Conservation (phyloP, 2,113 vertebrate genomes). For the Hiodon tergisus region DNA sequence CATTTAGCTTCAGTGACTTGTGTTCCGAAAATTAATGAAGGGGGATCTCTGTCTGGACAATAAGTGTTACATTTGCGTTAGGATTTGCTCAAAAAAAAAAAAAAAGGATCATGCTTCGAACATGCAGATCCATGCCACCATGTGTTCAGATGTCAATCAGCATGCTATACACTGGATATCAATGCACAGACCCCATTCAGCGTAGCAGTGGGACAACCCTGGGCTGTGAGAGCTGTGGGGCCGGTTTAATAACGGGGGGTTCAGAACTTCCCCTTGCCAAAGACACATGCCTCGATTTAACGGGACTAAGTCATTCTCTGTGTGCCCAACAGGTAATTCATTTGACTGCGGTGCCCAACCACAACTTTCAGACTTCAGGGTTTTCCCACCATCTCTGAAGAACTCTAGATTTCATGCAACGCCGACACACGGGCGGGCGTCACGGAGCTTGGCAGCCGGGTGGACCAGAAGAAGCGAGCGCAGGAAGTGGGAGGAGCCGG, state of each 20-base stretch:
- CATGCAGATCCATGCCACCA: slow-evolving; percentile 16
- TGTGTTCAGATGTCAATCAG: not conserved
- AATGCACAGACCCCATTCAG: not conserved
- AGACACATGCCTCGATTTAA: not conserved
- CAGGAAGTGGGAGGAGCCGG: slow-evolving; percentile 8
- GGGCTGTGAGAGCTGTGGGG: not conserved
- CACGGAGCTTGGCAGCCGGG: not conserved
- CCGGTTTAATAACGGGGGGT: not conserved
- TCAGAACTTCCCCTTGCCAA: not conserved
- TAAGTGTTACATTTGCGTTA: not conserved
- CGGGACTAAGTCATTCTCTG: too few species aligned
- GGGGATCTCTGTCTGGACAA: too few species aligned
- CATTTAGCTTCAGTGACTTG: too few species aligned
- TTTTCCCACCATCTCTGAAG: not conserved
- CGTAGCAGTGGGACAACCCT: not conserved
- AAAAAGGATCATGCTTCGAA: not conserved
- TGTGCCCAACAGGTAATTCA: too few species aligned
- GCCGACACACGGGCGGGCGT: not conserved
- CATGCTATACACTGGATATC: not conserved
- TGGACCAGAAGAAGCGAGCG: not conserved
- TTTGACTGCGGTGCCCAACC: too few species aligned
- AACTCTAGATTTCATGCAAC: not conserved
- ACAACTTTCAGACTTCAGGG: slow-evolving; percentile 8
- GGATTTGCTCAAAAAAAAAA: not conserved
- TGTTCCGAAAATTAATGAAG: too few species aligned